Base-by-base conservation (phyloP, 2,888 invertebrate genomes). In the Thyatira batis region DNA sequence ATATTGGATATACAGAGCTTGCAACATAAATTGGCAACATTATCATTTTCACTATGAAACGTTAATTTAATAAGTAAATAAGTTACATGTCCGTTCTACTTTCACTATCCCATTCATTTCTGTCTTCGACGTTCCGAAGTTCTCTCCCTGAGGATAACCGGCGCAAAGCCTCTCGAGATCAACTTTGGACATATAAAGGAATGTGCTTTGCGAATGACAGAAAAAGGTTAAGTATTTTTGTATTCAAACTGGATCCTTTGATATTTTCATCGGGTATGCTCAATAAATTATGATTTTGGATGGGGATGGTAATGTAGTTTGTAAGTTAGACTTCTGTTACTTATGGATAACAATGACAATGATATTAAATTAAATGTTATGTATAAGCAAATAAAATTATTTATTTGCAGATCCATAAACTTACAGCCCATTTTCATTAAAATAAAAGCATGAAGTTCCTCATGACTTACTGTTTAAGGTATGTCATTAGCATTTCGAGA, bases 131-230 rank as follows among this genome's bases (percentile, higher is more conserved):
- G 20, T 27, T 39, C 17, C n/a, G 39, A 39, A 39, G 27, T 46
- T 13, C 25, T 25, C 4, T 25, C 17, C 27, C 45, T 13, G 45
- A 17, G 39, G 48, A 48, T 48, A 48, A 27, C 27, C 27, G 39
- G 20, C 44, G 20, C 28, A 48, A 48, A 27, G 27, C 48, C 20
- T 48, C 48, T 27, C 20, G 48, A 17, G 48, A 25, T 48, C 48
- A 48, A 48, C 48, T 48, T 48, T 48, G 28, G 27, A 20, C 48
- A 21, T 48, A 48, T 28, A 48, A 48, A 48, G 48, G 27, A 48
- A 48, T 48, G 48, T 48, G 9, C 45, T 13, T 21, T 17, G 48
- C 13, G 48, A 27, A 10, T 20, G 39, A 39, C 39, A 39, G 39
- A 39, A 48, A 27, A 48, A 48, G 27, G 27, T 13, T 17, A 48